phyloP scores from a whole-genome alignment of 2,888 invertebrate genomes.

The Cheilosia variabilis region DNA sequence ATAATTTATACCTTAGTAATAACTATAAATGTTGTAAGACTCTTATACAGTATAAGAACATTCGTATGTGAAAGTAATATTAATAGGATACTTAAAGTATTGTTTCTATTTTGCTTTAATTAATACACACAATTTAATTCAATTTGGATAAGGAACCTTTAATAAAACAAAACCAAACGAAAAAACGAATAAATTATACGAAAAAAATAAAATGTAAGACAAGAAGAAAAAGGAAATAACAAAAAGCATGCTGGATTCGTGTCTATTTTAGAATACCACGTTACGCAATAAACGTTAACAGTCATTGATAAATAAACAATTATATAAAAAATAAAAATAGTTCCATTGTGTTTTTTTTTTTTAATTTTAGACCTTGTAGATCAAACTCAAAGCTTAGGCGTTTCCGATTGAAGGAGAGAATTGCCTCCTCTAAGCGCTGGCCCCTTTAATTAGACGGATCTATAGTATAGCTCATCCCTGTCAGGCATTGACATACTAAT shows the following conservation, averaged over 20 bases:
- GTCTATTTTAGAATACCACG: constrained; percentile 74
- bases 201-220: constrained; percentile 35
- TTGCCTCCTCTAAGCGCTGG: too few relatives aligned
- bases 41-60: constrained; percentile 69
- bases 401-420: too few relatives aligned
- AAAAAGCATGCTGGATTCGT: constrained; percentile 72
- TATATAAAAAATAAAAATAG: constrained; percentile 54
- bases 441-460: too few relatives aligned
- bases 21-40: constrained; percentile 73
- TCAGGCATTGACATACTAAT: too few relatives aligned
- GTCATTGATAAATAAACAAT: constrained; percentile 74
- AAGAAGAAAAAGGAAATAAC: constrained; percentile 34
- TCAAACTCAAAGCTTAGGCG: too few relatives aligned
- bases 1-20: constrained; percentile 75
- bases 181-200: constrained; percentile 47
- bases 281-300: constrained; percentile 74
- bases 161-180: constrained; percentile 43
- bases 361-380: neutral
- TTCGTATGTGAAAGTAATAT: constrained; percentile 55
- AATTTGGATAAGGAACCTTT: constrained; percentile 38
- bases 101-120: constrained; percentile 69
- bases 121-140: constrained; percentile 46
- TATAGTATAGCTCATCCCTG: too few relatives aligned
- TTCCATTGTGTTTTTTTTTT: too few relatives aligned
- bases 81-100: constrained; percentile 67